Conservation (phyloP, 2,113 vertebrate genomes). For the Theristicus caerulescens region DNA sequence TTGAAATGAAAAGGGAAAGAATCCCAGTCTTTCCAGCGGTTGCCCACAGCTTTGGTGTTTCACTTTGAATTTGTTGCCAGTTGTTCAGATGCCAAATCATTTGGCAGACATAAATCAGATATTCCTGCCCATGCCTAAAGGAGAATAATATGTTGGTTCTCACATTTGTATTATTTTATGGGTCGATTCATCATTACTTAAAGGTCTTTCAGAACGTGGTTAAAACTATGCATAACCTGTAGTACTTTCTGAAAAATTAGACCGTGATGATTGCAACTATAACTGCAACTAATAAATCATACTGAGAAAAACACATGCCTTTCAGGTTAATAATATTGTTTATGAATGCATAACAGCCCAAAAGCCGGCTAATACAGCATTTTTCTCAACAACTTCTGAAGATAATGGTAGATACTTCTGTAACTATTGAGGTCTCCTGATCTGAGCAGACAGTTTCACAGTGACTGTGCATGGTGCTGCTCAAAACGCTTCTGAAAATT, state of each 20-base stretch:
- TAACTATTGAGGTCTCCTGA: background rate
- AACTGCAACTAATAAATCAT: conserved; percentile 18
- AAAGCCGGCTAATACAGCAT: background rate
- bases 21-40: background rate
- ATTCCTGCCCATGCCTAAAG: background rate
- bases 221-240: conserved; percentile 1
- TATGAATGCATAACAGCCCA: background rate
- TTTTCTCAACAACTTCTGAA: background rate
- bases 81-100: conserved; percentile 4
- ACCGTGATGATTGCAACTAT: background rate
- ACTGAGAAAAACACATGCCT: conserved; percentile 29
- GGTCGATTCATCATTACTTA: background rate
- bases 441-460: background rate
- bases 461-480: background rate
- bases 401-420: background rate
- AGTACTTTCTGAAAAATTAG: background rate
- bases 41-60: background rate
- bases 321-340: background rate
- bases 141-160: background rate
- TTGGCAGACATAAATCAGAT: background rate
- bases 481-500: background rate
- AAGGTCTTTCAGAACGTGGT: conserved; percentile 24
- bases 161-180: conserved; percentile 19
- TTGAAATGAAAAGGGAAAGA: background rate
- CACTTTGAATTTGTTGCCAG: conserved; percentile 34